Percentiles rank a stretch among this genome's conserved stretches.
Conservation (phyloP, 2,888 invertebrate genomes). For the Andrena haemorrhoa region DNA sequence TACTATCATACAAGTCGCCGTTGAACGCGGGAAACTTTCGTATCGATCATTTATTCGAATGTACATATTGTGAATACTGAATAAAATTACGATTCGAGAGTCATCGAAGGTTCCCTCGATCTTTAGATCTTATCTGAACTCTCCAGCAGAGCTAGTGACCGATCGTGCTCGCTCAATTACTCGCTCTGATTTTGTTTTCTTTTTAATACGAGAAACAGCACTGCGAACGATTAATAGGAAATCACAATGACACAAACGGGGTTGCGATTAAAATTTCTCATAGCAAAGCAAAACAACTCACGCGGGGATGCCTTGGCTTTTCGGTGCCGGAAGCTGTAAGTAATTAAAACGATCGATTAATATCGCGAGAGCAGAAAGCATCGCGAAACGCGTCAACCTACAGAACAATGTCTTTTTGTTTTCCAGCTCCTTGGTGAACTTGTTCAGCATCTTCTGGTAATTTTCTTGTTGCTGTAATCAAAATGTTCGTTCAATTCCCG, state of each 20-base stretch:
- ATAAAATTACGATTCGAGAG: conserved; percentile 40
- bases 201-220: conserved; percentile 38
- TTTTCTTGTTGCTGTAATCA: conserved; percentile 68
- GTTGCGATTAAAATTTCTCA: neutral
- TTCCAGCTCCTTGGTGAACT: conserved; percentile 62
- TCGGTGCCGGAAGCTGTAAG: conserved; percentile 28
- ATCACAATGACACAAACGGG: conserved; percentile 13
- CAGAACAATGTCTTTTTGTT: conserved; percentile 46
- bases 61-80: conserved; percentile 62
- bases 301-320: conserved; percentile 37
- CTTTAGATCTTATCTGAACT: neutral
- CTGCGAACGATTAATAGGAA: conserved; percentile 30
- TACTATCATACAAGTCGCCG: neutral
- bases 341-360: neutral
- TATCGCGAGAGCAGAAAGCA: neutral
- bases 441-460: conserved; percentile 67
- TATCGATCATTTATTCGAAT: conserved; percentile 41
- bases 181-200: neutral
- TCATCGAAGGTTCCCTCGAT: neutral
- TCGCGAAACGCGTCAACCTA: conserved; percentile 30
- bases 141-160: neutral
- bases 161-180: neutral
- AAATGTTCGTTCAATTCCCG: neutral
- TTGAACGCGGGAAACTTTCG: conserved; percentile 18
- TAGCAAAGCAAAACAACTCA: conserved; percentile 31